A percentile compares a stretch with the other conserved stretches of the same genome.
Conservation (phyloP, 1,140 invertebrate species). For the Hermetia illucens region DNA sequence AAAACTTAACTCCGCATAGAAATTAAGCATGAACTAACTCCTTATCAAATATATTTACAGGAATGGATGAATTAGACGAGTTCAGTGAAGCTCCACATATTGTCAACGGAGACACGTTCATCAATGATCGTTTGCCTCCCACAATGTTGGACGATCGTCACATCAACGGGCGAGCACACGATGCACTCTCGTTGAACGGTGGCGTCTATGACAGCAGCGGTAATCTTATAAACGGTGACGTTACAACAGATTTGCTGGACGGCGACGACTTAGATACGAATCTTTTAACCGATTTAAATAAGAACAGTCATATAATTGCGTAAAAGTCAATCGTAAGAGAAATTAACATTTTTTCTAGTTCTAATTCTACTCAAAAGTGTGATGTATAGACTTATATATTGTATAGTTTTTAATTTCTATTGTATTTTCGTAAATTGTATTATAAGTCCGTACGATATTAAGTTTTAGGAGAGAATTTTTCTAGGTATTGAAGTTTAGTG, state of each 20-base stretch:
- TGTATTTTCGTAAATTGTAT: no score
- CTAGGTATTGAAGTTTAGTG: no score
- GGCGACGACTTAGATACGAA: slow-evolving; percentile 22
- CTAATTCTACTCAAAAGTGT: no score
- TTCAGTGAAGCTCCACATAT: slow-evolving; percentile 82
- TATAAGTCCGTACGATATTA: no score
- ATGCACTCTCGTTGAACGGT: slow-evolving; percentile 17
- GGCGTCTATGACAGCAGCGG: background rate
- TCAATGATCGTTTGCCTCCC: slow-evolving; percentile 7
- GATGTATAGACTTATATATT: no score
- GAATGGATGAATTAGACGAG: slow-evolving; percentile 76
- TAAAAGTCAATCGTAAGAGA: slow-evolving; percentile 8
- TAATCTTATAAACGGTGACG: slow-evolving; percentile 21
- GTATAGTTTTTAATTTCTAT: no score
- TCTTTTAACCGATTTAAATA: slow-evolving; percentile 27
- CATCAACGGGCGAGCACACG: no score
- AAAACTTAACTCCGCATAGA: background rate
- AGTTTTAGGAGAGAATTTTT: no score
- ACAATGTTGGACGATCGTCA: no score
- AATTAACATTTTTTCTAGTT: background rate
- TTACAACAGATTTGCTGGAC: slow-evolving; percentile 20
- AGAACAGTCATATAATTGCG: slow-evolving; percentile 29
- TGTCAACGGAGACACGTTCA: slow-evolving; percentile 22
- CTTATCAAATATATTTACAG: slow-evolving; percentile 32
- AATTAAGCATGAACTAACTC: background rate